These are phyloP conservation scores for Anguilla obscura DNA, from an alignment of 2,797 vertebrate genomes.

Conservation along the genomic window DNA sequence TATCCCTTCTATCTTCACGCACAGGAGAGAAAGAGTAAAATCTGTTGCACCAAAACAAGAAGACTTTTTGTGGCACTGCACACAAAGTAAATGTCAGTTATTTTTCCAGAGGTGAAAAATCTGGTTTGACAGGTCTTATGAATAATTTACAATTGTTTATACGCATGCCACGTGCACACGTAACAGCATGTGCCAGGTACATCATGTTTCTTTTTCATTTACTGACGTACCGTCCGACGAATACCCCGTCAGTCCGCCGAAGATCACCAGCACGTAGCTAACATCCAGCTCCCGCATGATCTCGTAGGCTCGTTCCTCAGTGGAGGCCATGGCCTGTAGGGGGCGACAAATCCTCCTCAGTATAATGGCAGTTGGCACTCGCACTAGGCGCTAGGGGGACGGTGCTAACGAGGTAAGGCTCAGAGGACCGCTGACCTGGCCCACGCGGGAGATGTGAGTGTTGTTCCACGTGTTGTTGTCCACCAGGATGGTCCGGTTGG, in stretches of 20 bases:
- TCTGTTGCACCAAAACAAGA: neutral
- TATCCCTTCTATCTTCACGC: neutral
- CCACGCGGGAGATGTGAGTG: conserved; percentile 96
- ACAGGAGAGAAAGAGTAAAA: neutral
- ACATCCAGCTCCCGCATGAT: conserved; percentile 99
- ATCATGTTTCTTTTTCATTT: neutral
- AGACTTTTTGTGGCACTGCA: neutral
- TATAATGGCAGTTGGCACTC: neutral
- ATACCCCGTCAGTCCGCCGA: conserved; percentile 95
- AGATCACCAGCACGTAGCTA: conserved; percentile 97
- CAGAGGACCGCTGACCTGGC: conserved; percentile 76
- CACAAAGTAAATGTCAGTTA: neutral
- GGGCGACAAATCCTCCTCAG: conserved; percentile 26
- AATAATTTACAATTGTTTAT: neutral
- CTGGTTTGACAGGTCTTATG: neutral
- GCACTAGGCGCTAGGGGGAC: neutral
- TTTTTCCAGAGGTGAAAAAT: neutral
- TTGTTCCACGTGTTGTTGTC: conserved; percentile 99
- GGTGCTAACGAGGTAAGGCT: neutral
- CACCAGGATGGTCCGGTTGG: conserved; percentile 96
- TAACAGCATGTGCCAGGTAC: neutral
- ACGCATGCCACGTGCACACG: neutral
- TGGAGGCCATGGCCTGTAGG: conserved; percentile 93
- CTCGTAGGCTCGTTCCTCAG: conserved; percentile 95
- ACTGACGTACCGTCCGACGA: conserved; percentile 84